Conservation (phyloP, 2,113 vertebrate species). For the Pyxicephalus adspersus region DNA sequence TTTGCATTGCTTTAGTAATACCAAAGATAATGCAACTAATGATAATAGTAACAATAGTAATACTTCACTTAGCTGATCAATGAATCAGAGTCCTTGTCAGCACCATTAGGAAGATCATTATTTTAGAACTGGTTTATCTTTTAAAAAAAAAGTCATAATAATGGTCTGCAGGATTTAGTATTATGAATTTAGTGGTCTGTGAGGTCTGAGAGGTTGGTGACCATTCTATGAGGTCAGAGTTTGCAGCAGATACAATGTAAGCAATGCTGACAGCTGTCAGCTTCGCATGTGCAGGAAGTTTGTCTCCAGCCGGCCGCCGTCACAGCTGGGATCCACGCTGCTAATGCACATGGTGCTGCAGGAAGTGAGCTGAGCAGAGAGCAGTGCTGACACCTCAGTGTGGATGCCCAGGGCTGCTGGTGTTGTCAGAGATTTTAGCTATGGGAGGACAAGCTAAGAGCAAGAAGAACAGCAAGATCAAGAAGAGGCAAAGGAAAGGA, state of each 20-base stretch:
- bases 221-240: too few relatives aligned
- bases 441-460: conserved; percentile 79
- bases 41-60: too few relatives aligned
- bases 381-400: not conserved
- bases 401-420: not conserved
- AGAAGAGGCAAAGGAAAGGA: conserved; percentile 67
- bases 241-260: not conserved
- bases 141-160: too few relatives aligned
- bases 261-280: not conserved
- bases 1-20: too few relatives aligned
- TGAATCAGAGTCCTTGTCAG: too few relatives aligned
- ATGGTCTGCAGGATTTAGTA: too few relatives aligned
- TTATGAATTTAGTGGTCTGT: too few relatives aligned
- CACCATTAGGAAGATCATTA: too few relatives aligned
- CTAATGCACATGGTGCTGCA: conserved; percentile 32
- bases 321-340: conserved; percentile 39
- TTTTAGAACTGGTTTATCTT: too few relatives aligned
- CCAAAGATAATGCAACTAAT: too few relatives aligned
- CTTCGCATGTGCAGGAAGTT: conserved; percentile 1
- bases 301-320: conserved; percentile 52
- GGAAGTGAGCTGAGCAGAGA: not conserved
- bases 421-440: not conserved
- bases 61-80: too few relatives aligned
- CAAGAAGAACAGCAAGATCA: conserved; percentile 76
- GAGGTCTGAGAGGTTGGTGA: too few relatives aligned